Conservation (phyloP, 2,888 invertebrate species). For the Latrodectus hesperus region DNA sequence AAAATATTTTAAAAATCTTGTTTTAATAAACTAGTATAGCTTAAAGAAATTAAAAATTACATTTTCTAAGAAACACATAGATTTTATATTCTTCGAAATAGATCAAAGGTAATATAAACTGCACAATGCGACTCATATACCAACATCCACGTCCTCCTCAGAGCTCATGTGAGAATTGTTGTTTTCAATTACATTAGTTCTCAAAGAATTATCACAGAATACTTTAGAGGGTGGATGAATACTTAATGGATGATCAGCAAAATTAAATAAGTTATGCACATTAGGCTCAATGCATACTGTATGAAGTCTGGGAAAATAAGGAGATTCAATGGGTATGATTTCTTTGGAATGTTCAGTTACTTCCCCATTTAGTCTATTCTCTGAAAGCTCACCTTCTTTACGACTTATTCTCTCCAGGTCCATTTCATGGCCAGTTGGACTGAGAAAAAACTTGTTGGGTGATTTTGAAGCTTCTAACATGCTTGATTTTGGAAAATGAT, state of each 20-base stretch:
- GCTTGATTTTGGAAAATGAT: slow-evolving; percentile 1
- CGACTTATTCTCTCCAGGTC: slow-evolving; percentile 28
- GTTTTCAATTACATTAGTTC: slow-evolving; percentile 30
- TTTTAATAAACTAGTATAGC: too few relatives aligned
- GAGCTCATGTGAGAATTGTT: slow-evolving; percentile 47
- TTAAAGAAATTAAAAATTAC: too few relatives aligned
- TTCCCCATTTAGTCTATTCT: slow-evolving; percentile 17
- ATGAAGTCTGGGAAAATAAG: slow-evolving; percentile 37
- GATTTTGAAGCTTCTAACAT: background rate
- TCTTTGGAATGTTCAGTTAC: slow-evolving; percentile 30
- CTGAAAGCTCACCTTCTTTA: background rate
- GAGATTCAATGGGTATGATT: slow-evolving; percentile 19
- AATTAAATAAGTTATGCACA: slow-evolving; percentile 37
- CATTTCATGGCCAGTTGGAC: background rate
- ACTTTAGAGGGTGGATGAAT: slow-evolving; percentile 35
- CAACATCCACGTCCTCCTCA: slow-evolving; percentile 62
- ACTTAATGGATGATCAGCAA: slow-evolving; percentile 45
- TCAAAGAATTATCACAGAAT: slow-evolving; percentile 35
- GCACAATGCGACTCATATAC: slow-evolving; percentile 60
- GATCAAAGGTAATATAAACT: slow-evolving; percentile 60
- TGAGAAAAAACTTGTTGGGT: slow-evolving; percentile 42
- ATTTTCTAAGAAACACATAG: too few relatives aligned
- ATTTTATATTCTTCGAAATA: slow-evolving; percentile 3
- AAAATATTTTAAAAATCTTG: too few relatives aligned
- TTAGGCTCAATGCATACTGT: slow-evolving; percentile 44